These are phyloP conservation scores for Notarius quadriscutis DNA, from an alignment of 2,113 vertebrate genomes.

Conservation along the genomic window DNA sequence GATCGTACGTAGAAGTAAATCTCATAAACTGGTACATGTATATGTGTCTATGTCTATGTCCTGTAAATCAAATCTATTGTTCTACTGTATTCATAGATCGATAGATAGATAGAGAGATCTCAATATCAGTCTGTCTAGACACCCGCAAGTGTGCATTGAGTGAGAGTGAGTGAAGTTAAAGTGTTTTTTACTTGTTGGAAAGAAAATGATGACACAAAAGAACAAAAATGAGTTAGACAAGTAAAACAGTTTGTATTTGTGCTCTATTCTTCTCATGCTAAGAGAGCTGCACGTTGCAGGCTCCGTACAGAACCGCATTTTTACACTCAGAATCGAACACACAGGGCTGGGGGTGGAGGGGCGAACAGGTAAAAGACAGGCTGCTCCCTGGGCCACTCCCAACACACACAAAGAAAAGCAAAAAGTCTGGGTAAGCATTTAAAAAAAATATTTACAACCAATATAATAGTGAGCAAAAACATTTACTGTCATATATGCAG, in stretches of 20 bases:
- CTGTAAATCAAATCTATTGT: neutral
- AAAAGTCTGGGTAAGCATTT: conserved; percentile 69
- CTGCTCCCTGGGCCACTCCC: conserved; percentile 62
- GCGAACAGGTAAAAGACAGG: conserved; percentile 56
- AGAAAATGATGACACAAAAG: conserved; percentile 64
- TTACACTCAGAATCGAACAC: conserved; percentile 53
- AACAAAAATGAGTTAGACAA: conserved; percentile 58
- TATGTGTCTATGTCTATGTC: too few species aligned
- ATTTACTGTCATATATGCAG: conserved; percentile 74
- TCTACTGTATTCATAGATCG: neutral
- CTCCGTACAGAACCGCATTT: conserved; percentile 48
- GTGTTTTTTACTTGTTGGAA: neutral
- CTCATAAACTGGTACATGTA: conserved; percentile 6
- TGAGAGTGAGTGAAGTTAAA: neutral
- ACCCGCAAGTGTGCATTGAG: neutral
- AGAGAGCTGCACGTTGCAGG: conserved; percentile 52
- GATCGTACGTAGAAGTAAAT: conserved; percentile 22
- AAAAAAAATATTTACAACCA: conserved; percentile 86
- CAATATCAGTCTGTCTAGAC: neutral
- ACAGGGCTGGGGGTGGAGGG: conserved; percentile 52
- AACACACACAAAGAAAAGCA: conserved; percentile 60
- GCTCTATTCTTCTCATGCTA: conserved; percentile 70
- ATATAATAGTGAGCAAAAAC: conserved; percentile 80
- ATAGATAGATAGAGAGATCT: conserved; percentile 19
- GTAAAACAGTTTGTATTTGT: conserved; percentile 74